Base-by-base conservation (phyloP, 37 sponge, comb jelly and placozoan genomes). In the Eunapius fragilis region DNA sequence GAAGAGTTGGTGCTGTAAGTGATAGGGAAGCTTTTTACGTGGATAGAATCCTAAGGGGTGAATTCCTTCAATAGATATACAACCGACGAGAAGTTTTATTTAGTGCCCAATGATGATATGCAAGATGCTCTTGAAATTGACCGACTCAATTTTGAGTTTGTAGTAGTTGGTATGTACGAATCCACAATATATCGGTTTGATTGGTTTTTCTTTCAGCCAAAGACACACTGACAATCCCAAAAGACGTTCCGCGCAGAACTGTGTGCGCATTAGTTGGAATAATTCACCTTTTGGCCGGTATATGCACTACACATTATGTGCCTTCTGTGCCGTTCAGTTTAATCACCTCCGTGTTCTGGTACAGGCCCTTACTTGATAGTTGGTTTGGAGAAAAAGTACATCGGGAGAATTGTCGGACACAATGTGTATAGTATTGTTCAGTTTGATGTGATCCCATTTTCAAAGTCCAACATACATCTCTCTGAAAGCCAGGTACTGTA, bases 311-410 rank as follows among this genome's bases (percentile, higher is more conserved):
- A n/a, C n/a, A n/a, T n/a, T n/a, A n/a, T n/a, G n/a, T n/a, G n/a
- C n/a, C n/a, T n/a, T n/a, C n/a, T n/a, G n/a, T n/a, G n/a, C n/a
- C n/a, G n/a, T n/a, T 37, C 47, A 0, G 33, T 78, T 78, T 49
- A 2, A 45, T 11, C 31, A 2, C 49, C 58, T 19, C n/a, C n/a
- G 71, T 3, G 11, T 77, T 24, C 30, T 80, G 25, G 14, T 41
- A 36, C 79, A 91, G 97, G 97, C 71, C 93, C 95, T 5, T 98
- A 96, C 77, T 83, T 98, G 26, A 80, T 98, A 36, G 83, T 97
- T 22, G 94, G 91, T 17, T 91, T 94, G 2, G 84, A 88, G 36
- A 90, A 89, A 75, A 76, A 14, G 67, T 71, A 75, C 67, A 92
- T 98, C 19, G 99, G 99, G 13, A 48, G 73, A 37, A 90, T 98